Evolutionary conservation across 2,797 vertebrate genomes (phyloP), one percentile per base, ranked within the genome.

Genomic region (Spinibarbus caldwelli): DNA sequence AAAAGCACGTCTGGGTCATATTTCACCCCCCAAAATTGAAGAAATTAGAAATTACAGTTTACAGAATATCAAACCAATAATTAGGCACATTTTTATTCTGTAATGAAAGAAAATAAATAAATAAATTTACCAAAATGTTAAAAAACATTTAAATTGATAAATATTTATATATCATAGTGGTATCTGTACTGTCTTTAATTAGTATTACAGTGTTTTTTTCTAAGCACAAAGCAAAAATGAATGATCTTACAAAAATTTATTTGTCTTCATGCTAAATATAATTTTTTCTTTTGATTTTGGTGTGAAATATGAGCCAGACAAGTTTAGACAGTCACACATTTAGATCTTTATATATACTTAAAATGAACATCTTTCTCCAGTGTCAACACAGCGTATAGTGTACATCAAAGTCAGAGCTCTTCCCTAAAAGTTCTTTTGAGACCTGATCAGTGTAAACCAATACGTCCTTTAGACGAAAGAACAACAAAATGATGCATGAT

Each of bases 401-500:
- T 73, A 66, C 36, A 67, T 77, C 52, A 17, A 8, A 38, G 29
- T 71, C 76, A 47, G 29, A 86, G 71, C 71, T 34, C 59, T 67
- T 68, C 26, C 73, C 52, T 64, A 54, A 66, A 41, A 84, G 34
- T 78, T 49, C 21, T 78, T 82, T 34, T 45, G 29, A 57, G 54
- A 83, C 49, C 76, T 70, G 83, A 87, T 85, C 85, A 77, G 57
- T 68, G 83, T 86, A 86, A 85, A 88, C 36, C 73, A 45, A 64
- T 49, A 82, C 23, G 49, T 85, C 84, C 79, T 87, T 78, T 52
- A 70, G n/a, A 64, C 23, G 57, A 41, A 68, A 81, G 41, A 54
- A 79, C 62, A 52, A 79, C 34, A 68, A 2, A 19, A 78, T 72
- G 8, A 52, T 80, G 31, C 36, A 54, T 41, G 34, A 86, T 83